Conservation (phyloP, 2,797 vertebrate genomes). For the Calcarius lapponicus region DNA sequence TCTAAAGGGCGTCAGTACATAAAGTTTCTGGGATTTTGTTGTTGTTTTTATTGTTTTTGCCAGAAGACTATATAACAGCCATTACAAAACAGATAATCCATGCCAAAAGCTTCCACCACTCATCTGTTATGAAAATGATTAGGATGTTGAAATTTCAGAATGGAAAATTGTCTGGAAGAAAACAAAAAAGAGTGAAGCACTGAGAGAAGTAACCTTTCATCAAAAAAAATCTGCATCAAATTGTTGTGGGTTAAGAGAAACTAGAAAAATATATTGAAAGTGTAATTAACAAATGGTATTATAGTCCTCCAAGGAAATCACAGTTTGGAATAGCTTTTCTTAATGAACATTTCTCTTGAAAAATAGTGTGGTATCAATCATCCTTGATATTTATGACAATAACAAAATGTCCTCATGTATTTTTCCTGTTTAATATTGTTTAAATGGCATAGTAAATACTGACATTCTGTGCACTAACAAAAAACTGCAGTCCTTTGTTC, state of each 20-base stretch:
- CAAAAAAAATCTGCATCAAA: not conserved
- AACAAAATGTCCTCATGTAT: slow-evolving; percentile 19
- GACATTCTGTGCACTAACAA: slow-evolving; percentile 45
- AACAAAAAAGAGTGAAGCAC: not conserved
- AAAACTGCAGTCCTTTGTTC: slow-evolving; percentile 65
- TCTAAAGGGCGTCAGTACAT: not conserved
- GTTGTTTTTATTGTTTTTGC: not conserved
- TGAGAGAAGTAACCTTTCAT: not conserved
- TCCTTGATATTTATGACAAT: slow-evolving; percentile 36
- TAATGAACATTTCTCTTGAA: slow-evolving; percentile 28
- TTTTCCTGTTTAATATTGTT: slow-evolving; percentile 63
- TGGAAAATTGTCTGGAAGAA: not conserved
- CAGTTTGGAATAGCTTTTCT: not conserved
- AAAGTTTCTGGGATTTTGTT: not conserved
- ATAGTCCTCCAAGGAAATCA: slow-evolving; percentile 9
- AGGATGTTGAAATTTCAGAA: slow-evolving; percentile 5
- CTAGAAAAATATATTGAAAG: not conserved
- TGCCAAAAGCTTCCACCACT: not conserved
- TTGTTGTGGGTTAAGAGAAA: not conserved
- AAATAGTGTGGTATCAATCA: slow-evolving; percentile 30
- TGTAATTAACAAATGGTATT: slow-evolving; percentile 16
- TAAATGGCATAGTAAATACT: slow-evolving; percentile 67
- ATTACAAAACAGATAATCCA: not conserved
- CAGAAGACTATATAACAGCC: not conserved
- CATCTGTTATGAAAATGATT: not conserved